phyloP scores from a whole-genome alignment of 1,140 invertebrate genomes.

The Sminthurinus signatus region DNA sequence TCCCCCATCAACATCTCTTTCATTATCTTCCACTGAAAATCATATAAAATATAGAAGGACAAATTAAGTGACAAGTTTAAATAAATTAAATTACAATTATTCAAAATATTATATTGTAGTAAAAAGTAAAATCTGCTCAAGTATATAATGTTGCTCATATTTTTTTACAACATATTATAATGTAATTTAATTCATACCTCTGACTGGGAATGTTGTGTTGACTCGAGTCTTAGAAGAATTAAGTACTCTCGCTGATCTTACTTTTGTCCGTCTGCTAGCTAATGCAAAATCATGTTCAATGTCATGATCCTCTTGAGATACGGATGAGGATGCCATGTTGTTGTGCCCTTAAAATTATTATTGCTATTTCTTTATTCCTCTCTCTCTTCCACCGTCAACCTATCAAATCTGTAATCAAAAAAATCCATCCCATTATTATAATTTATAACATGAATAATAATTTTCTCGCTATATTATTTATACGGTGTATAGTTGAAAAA shows the following conservation, averaged over 20 bases:
- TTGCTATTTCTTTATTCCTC: no score
- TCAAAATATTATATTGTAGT: no score
- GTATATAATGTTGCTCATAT: background rate
- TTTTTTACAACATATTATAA: background rate
- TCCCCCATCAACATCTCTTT: conserved; percentile 29
- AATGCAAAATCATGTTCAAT: conserved; percentile 56
- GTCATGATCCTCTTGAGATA: conserved; percentile 56
- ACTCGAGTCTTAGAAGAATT: conserved; percentile 49
- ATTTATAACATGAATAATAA: no score
- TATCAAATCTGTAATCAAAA: no score
- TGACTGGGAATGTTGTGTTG: conserved; percentile 46
- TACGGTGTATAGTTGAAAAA: no score
- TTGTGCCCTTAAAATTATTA: no score
- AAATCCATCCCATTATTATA: no score
- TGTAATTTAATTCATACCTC: conserved; percentile 14
- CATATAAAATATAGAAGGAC: no score
- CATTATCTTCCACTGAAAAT: conserved; percentile 29
- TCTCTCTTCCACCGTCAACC: no score
- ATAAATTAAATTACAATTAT: no score
- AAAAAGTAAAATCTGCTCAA: no score
- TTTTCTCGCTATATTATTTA: no score
- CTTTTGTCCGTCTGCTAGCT: conserved; percentile 51
- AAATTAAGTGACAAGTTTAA: background rate
- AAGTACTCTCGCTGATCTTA: conserved; percentile 53
- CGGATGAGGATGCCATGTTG: conserved; percentile 63